Evolutionary conservation across 2,888 invertebrate genomes (phyloP).

Genomic region (Belgica antarctica): DNA sequence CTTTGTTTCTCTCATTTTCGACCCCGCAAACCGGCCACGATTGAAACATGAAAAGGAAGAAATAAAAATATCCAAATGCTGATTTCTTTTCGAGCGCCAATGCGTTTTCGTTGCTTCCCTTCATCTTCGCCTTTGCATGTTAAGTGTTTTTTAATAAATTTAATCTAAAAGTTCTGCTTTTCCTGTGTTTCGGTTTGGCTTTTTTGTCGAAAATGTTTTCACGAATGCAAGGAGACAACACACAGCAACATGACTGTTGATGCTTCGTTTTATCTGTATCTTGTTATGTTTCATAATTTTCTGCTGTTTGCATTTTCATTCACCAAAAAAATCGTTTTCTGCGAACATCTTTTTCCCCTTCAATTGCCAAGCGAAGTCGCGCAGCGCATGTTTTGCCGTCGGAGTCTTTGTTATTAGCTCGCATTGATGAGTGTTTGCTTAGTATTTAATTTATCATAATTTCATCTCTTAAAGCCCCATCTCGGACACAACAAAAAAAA

Average conservation of each 20-base stretch:
- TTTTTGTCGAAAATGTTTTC: too few species aligned
- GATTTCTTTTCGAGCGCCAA: constrained; percentile 25
- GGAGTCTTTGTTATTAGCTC: constrained; percentile 14
- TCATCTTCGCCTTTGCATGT: constrained; percentile 24
- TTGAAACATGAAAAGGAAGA: not conserved
- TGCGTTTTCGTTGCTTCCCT: constrained; percentile 23
- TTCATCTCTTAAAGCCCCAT: not conserved
- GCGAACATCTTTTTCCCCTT: not conserved
- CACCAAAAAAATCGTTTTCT: not conserved
- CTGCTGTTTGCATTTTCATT: not conserved
- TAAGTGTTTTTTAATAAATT: constrained; percentile 44
- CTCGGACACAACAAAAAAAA: too few species aligned
- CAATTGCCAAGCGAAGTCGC: not conserved
- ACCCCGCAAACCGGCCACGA: not conserved
- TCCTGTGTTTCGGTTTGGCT: not conserved
- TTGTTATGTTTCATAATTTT: constrained; percentile 3
- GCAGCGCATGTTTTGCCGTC: constrained; percentile 26
- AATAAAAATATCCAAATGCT: not conserved
- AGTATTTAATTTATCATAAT: constrained; percentile 7
- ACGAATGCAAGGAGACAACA: not conserved
- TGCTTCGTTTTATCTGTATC: not conserved
- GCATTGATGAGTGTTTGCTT: constrained; percentile 35
- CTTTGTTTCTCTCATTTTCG: not conserved
- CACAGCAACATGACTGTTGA: not conserved
- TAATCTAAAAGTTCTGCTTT: constrained; percentile 26